Evolutionary conservation across 2,113 vertebrate genomes (phyloP), one percentile per base, ranked within the genome.

Genomic region (Erythrocercus mccallii): DNA sequence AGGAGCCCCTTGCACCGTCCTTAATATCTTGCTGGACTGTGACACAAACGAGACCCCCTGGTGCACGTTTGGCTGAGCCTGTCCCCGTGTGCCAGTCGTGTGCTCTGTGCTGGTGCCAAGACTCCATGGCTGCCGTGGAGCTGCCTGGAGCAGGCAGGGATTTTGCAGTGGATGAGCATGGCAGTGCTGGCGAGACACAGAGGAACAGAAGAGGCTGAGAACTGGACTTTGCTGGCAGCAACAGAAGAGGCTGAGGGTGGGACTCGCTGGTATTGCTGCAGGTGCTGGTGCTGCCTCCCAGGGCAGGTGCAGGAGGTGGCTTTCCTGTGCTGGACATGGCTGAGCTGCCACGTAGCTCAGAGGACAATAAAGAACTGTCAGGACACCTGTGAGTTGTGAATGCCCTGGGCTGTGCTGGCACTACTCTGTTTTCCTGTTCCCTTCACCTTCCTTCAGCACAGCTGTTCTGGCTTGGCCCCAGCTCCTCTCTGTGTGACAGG

Each of bases 1-100:
- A 24, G 99, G 99, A 40, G 99, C 99, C 45, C 98, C 99, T 40
- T 99, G 99, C 96, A 99, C 98, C 3, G 83, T 99, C 76, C 97
- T 99, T 90, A 99, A 98, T 92, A 94, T 98, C 94, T 73, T 98
- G 50, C 95, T 99, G 96, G 98, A 99, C 94, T 99, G 99, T 76
- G 99, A 99, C 96, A 95, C 98, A 95, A 94, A 64, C 7, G 96
- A 98, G 87, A 99, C 99, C 2, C 99, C 99, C 6, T 99, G 99
- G 99, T 99, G 99, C 61, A 96, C 98, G 0, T 98, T 99, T 81
- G 97, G 95, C 88, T 99, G 98, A 98, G 69, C 51, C 93, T 1
- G 0, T 37, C 19, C 42, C 74, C 0, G 0, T 4, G 65, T 77
- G 71, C 45, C 64, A 12, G 51, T 72, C 1, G 8, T n/a, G 51